Evolutionary conservation across 2,888 invertebrate species (phyloP), one percentile per base, ranked within the genome.

Genomic region (Chymomyza amoena): DNA sequence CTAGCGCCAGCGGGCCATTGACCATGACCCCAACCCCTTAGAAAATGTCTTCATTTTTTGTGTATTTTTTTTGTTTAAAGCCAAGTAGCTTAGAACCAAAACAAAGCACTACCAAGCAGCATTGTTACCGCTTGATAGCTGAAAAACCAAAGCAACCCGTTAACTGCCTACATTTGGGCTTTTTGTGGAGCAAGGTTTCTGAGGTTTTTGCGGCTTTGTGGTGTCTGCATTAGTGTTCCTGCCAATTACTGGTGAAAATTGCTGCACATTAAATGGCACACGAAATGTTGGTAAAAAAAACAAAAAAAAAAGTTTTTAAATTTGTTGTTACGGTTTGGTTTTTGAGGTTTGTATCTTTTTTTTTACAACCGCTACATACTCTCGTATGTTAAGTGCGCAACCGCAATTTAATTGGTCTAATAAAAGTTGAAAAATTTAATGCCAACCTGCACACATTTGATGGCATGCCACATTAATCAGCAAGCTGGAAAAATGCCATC

Each of bases 361-460:
- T 61, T 54, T 56, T n/a, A 63, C n/a, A n/a, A n/a, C 57, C 54
- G 25, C 4, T 13, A 6, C 2, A 32, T 32, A 10, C 39, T 45
- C 39, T 6, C 13, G 10, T 63, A 51, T 63, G 52, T 63, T 63
- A 63, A 52, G 32, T 39, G 20, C 32, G 56, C 70, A 70, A 87
- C 84, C 84, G 76, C 84, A 84, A 75, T 86, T 86, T 85, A 85
- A 85, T 85, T 85, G 87, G 71, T 72, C 84, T 78, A 85, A 86
- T 86, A 80, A 84, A 80, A 84, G 80, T 78, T 75, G 69, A 76
- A 73, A 64, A 72, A 69, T 78, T 87, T 84, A 87, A 84, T 84
- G 85, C 75, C 81, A 87, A 85, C 77, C 87, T 78, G 83, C 77
- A 87, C 87, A 84, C 83, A 84, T 84, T 84, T 84, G 85, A 39